A percentile compares a stretch with the other conserved stretches of the same genome.
phyloP scores from a whole-genome alignment of 2,888 invertebrate genomes.

The Epinotia ramella region DNA sequence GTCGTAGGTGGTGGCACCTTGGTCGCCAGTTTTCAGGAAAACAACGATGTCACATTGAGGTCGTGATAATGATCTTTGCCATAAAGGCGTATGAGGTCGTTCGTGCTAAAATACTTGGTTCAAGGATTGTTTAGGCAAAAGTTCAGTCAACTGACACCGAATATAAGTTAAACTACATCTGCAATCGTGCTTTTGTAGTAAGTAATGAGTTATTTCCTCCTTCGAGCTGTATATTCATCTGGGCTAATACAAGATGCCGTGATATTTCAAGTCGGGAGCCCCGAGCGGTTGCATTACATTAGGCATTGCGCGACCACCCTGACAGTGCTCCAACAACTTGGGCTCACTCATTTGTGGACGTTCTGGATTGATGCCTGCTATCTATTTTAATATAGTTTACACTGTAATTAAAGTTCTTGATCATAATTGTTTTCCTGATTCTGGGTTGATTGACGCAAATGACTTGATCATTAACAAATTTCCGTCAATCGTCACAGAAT shows the following conservation, averaged over 20 bases:
- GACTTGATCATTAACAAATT: too few relatives aligned
- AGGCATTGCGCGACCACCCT: slow-evolving; percentile 70
- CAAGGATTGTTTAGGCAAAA: slow-evolving; percentile 36
- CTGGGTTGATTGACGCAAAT: background rate
- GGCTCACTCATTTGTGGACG: slow-evolving; percentile 37
- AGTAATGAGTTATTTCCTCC: slow-evolving; percentile 32
- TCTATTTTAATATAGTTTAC: slow-evolving; percentile 28
- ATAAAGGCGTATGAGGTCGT: slow-evolving; percentile 56
- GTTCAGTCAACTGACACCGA: slow-evolving; percentile 37
- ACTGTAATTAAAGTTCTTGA: slow-evolving; percentile 2
- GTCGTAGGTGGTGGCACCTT: slow-evolving; percentile 73
- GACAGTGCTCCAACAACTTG: slow-evolving; percentile 55
- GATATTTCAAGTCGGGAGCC: slow-evolving; percentile 78
- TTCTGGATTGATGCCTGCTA: slow-evolving; percentile 36
- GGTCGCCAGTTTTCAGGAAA: slow-evolving; percentile 63
- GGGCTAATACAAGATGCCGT: slow-evolving; percentile 67
- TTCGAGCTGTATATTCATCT: slow-evolving; percentile 61
- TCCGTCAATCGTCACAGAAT: too few relatives aligned
- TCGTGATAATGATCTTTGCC: slow-evolving; percentile 65
- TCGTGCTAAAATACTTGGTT: slow-evolving; percentile 47
- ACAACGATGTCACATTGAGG: slow-evolving; percentile 71
- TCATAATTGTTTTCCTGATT: background rate
- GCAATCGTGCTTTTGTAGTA: slow-evolving; percentile 7
- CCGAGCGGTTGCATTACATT: slow-evolving; percentile 74
- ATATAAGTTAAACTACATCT: background rate